Conservation (phyloP, 2,888 invertebrate species). For the Ganaspis brasiliensis region DNA sequence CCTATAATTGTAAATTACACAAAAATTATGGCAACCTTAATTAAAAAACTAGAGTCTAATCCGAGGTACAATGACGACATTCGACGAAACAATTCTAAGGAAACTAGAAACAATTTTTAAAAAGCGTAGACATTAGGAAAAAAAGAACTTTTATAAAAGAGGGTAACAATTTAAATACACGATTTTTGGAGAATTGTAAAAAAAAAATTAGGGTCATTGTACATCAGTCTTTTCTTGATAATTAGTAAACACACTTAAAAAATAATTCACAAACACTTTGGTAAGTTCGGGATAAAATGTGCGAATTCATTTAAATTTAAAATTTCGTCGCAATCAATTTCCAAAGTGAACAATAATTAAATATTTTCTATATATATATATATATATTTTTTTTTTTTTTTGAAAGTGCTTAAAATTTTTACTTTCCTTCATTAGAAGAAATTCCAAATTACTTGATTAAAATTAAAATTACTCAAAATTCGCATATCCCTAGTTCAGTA, state of each 20-base stretch:
- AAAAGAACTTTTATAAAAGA: neutral
- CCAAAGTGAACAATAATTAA: too few species aligned
- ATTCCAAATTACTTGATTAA: too few species aligned
- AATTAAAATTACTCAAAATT: too few species aligned
- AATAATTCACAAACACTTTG: conserved; percentile 42
- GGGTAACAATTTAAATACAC: too few species aligned
- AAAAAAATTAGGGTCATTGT: conserved; percentile 22
- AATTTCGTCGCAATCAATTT: too few species aligned
- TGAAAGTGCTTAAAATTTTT: too few species aligned
- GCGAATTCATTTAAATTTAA: too few species aligned
- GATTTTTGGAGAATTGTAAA: too few species aligned
- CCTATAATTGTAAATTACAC: conserved; percentile 46
- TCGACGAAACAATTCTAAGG: too few species aligned
- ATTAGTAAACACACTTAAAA: conserved; percentile 41
- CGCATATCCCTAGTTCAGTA: neutral
- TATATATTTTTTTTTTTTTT: too few species aligned
- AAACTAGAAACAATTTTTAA: conserved; percentile 35
- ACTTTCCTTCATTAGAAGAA: too few species aligned
- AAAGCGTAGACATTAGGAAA: neutral
- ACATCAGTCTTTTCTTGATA: conserved; percentile 9
- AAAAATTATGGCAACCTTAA: conserved; percentile 48
- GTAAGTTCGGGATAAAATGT: conserved; percentile 11
- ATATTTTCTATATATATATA: too few species aligned
- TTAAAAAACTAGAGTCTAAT: conserved; percentile 46
- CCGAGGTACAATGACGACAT: conserved; percentile 52